These are phyloP conservation scores for Loripinus fragilis DNA, from an alignment of 2,888 invertebrate genomes.

Conservation along the genomic window DNA sequence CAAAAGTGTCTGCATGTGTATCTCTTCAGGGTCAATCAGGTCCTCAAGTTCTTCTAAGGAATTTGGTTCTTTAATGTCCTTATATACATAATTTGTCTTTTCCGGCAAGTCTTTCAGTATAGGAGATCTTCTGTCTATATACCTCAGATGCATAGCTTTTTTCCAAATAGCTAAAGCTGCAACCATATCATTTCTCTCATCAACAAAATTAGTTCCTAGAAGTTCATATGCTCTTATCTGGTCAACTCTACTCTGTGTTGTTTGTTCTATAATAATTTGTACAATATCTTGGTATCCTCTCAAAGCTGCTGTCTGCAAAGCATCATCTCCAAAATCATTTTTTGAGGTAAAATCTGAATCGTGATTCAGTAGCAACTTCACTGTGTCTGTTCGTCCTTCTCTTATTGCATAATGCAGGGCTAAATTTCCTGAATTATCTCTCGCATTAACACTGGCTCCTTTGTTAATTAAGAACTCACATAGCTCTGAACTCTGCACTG, in stretches of 20 bases:
- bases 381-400: slow-evolving; percentile 90
- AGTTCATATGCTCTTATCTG: slow-evolving; percentile 94
- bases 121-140: slow-evolving; percentile 63
- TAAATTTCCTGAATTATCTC: slow-evolving; percentile 94
- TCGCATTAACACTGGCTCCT: slow-evolving; percentile 93
- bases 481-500: slow-evolving; percentile 92
- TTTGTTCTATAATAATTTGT: slow-evolving; percentile 87
- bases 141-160: slow-evolving; percentile 89
- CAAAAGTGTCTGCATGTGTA: slow-evolving; percentile 90
- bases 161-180: slow-evolving; percentile 87
- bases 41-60: slow-evolving; percentile 65
- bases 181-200: slow-evolving; percentile 91
- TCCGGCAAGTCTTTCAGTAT: slow-evolving; percentile 58
- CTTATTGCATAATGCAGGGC: slow-evolving; percentile 96
- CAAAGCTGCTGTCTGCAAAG: slow-evolving; percentile 93
- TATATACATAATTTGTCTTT: slow-evolving; percentile 62
- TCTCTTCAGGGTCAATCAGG: slow-evolving; percentile 65
- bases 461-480: slow-evolving; percentile 91
- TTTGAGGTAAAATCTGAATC: slow-evolving; percentile 89
- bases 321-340: slow-evolving; percentile 94
- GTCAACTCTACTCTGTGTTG: slow-evolving; percentile 88
- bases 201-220: slow-evolving; percentile 93
- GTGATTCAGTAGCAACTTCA: slow-evolving; percentile 90
- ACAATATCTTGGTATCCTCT: slow-evolving; percentile 86
- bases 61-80: slow-evolving; percentile 67